phyloP scores from a whole-genome alignment of 2,113 vertebrate genomes.

The Struthidea cinerea region DNA sequence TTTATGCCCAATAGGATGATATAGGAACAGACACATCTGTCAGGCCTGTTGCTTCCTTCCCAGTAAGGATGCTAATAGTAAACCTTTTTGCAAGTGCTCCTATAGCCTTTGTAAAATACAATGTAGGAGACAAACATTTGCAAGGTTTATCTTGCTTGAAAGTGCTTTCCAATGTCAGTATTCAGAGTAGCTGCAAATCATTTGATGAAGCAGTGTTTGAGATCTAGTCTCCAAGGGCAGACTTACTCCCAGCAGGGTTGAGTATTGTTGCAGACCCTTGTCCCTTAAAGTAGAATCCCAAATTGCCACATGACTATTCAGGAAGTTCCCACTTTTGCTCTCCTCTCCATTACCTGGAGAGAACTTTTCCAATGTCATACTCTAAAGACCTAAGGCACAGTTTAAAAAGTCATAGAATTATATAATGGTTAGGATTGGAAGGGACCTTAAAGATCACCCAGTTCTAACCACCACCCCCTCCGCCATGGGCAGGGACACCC shows the following conservation, averaged over 20 bases:
- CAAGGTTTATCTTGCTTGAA: neutral
- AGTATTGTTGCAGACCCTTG: neutral
- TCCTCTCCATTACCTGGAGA: neutral
- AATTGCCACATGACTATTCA: neutral
- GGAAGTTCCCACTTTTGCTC: neutral
- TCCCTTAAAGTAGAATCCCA: neutral
- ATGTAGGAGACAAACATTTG: neutral
- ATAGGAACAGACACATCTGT: neutral
- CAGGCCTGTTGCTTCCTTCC: neutral
- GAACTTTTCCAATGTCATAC: accelerated
- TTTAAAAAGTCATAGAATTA: neutral
- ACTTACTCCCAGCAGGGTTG: neutral
- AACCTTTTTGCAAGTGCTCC: neutral
- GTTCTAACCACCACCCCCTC: accelerated
- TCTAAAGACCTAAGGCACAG: neutral
- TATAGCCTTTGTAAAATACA: neutral
- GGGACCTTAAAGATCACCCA: neutral
- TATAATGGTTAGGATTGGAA: neutral
- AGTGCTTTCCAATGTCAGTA: neutral
- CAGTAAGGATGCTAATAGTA: neutral
- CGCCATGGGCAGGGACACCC: too few species aligned
- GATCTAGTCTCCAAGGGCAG: neutral
- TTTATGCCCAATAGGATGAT: neutral
- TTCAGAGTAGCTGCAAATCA: neutral
- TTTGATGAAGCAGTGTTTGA: neutral